phyloP scores from a whole-genome alignment of 1,140 invertebrate genomes.

The Heliconius hewitsoni region DNA sequence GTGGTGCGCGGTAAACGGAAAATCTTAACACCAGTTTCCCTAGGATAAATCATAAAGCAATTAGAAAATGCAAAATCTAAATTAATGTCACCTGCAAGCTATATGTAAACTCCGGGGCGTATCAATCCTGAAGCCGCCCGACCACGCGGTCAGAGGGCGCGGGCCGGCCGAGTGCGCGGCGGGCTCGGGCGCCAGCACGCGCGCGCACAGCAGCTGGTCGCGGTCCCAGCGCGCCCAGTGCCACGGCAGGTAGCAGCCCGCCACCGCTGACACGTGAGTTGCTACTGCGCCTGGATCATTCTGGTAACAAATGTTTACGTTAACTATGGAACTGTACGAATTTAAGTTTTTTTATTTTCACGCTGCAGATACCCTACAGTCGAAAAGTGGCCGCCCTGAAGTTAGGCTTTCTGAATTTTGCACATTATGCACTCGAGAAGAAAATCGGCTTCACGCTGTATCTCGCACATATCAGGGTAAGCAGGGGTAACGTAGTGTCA shows the following conservation, averaged over 20 bases:
- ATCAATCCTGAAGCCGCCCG: conserved; percentile 96
- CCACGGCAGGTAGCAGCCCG: conserved; percentile 95
- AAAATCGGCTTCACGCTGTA: too few species aligned
- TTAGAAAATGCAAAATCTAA: not conserved
- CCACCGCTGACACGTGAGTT: conserved; percentile 89
- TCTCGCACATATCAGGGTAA: too few species aligned
- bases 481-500: too few species aligned
- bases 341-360: too few species aligned
- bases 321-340: too few species aligned
- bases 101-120: conserved; percentile 93
- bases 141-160: conserved; percentile 90
- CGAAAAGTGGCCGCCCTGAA: too few species aligned
- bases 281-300: conserved; percentile 85
- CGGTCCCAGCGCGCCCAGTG: conserved; percentile 96
- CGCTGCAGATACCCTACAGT: too few species aligned
- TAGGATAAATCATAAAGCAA: not conserved
- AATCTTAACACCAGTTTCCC: too few species aligned
- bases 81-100: conserved; percentile 87
- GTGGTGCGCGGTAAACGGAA: too few species aligned
- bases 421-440: too few species aligned
- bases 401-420: too few species aligned
- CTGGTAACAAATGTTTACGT: conserved; percentile 51
- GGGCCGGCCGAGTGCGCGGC: conserved; percentile 83
- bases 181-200: conserved; percentile 84
- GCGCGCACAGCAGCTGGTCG: conserved; percentile 93